A percentile compares a stretch with the other conserved stretches of the same genome.
phyloP scores from a whole-genome alignment of 1,140 invertebrate species.

The Pogonomyrmex barbatus region DNA sequence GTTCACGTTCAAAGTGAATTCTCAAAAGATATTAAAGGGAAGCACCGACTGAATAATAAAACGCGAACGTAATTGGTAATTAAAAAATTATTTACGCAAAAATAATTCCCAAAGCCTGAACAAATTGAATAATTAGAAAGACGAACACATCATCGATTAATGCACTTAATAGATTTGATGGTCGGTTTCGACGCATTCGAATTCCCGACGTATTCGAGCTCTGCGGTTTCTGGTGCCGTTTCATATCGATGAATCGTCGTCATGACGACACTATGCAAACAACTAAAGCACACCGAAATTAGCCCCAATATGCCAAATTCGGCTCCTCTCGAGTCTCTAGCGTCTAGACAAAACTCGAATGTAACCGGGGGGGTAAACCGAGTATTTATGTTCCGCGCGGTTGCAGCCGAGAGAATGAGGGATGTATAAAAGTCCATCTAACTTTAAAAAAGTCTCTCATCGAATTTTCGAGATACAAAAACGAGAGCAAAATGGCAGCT shows the following conservation, averaged over 20 bases:
- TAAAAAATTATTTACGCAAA: neutral
- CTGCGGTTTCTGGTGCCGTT: slow-evolving; percentile 26
- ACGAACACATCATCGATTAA: neutral
- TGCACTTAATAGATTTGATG: slow-evolving; percentile 2
- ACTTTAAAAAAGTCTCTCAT: slow-evolving; percentile 12
- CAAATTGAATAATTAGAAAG: neutral
- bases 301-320: slow-evolving; percentile 31
- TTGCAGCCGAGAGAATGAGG: neutral
- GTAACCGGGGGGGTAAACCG: neutral
- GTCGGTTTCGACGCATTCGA: neutral
- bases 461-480: neutral
- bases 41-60: neutral
- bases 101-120: neutral
- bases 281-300: slow-evolving; percentile 37
- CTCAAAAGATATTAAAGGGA: neutral
- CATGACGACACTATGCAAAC: slow-evolving; percentile 46
- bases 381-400: too few species aligned
- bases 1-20: neutral
- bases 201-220: slow-evolving; percentile 28
- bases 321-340: neutral
- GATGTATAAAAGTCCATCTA: neutral
- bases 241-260: slow-evolving; percentile 44
- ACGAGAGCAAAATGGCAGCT: neutral
- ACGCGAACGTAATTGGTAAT: neutral
- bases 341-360: neutral